Evolutionary conservation across 2,888 invertebrate species (phyloP).

Genomic region (Drosophila kambysellisi): DNA sequence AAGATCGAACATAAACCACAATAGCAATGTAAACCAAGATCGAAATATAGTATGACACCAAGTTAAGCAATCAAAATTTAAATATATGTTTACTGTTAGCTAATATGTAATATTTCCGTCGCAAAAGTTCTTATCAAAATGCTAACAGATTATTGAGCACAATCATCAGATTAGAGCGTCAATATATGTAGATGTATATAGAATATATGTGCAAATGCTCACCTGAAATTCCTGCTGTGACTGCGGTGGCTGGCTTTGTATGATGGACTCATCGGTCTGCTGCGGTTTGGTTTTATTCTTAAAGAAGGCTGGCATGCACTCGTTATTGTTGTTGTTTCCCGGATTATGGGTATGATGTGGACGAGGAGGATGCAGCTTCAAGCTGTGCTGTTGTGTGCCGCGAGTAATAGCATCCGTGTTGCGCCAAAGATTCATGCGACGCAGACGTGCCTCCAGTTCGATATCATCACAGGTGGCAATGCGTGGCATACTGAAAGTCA

Average conservation of each 20-base stretch:
- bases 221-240: slow-evolving; percentile 79
- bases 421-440: slow-evolving; percentile 77
- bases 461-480: slow-evolving; percentile 81
- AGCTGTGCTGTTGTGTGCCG: slow-evolving; percentile 10
- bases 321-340: slow-evolving; percentile 46
- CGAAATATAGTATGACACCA: neutral
- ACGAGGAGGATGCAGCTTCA: slow-evolving; percentile 19
- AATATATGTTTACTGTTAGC: neutral
- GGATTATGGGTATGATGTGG: slow-evolving; percentile 22
- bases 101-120: neutral
- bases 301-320: slow-evolving; percentile 82
- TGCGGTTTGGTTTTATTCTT: slow-evolving; percentile 77
- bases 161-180: slow-evolving; percentile 8
- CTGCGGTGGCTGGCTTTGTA: slow-evolving; percentile 80
- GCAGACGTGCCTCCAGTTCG: slow-evolving; percentile 78
- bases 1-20: neutral
- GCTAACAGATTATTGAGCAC: slow-evolving; percentile 5
- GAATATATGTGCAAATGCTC: slow-evolving; percentile 23
- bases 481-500: slow-evolving; percentile 62
- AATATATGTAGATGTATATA: neutral
- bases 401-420: slow-evolving; percentile 22
- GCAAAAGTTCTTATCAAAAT: slow-evolving; percentile 25
- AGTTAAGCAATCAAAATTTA: neutral
- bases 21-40: neutral
- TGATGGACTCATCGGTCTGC: slow-evolving; percentile 79